Evolutionary conservation across 2,113 vertebrate genomes (phyloP), one percentile per base, ranked within the genome.

Genomic region (Halichoerus grypus): DNA sequence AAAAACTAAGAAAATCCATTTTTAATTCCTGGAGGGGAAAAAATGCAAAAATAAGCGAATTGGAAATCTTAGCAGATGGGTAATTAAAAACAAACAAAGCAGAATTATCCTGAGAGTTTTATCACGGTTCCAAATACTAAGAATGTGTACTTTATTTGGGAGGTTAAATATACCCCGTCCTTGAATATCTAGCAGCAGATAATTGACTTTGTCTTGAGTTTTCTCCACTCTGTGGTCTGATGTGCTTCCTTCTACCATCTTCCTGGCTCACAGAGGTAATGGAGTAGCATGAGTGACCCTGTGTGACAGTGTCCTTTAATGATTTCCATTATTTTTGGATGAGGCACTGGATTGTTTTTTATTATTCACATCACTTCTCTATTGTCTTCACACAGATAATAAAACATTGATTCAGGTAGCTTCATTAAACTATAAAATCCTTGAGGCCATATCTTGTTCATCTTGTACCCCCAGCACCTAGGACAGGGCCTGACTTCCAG

Each of bases 31-130:
- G 36, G 59, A 91, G 77, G 93, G 12, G 61, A 88, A 94, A 94
- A 94, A 86, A 71, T 55, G 51, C 46, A 72, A 96, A 97, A 95
- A 85, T 79, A 96, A 97, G 87, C 71, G 86, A 88, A 90, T 21
- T 96, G 33, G 53, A 77, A 90, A 88, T 95, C 76, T 94, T 88
- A 97, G 81, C 76, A 97, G 95, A 80, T 97, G 95, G 51, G 46
- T 97, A 97, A 97, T 97, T 98, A 97, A 97, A 95, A 97, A 72
- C 84, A 97, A 98, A 97, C 92, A 93, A 91, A 95, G 15, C 33
- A 65, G 26, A 91, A 79, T 92, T 80, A 84, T 39, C 79, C 71
- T 24, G 18, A 96, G 94, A 84, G 51, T 83, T 94, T 93, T 84
- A 55, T 88, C 51, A 33, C 2, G 49, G 33, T 82, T 81, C n/a